phyloP scores from a whole-genome alignment of 35 echinoderm and acorn worm genomes.

The Chiridota heheva region DNA sequence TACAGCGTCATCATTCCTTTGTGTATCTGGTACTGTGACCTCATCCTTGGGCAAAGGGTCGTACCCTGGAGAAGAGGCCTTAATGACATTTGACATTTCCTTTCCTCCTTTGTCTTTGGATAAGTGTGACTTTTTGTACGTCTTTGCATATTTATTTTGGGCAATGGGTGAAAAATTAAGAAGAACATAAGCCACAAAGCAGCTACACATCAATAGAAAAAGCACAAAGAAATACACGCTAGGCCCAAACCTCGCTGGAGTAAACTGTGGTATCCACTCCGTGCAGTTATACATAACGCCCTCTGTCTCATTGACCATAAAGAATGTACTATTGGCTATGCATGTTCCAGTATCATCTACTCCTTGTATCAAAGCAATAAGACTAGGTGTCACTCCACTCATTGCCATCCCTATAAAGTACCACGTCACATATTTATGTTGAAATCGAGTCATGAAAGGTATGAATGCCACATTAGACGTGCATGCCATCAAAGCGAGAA shows the following conservation, averaged over 20 bases:
- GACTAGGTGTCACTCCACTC: slow-evolving; percentile 58
- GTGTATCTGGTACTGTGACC: no score
- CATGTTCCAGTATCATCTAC: slow-evolving; percentile 35
- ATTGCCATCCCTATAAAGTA: slow-evolving; percentile 73
- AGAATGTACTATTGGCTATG: slow-evolving; percentile 46
- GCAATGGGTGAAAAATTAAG: slow-evolving; percentile 34
- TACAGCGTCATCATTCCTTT: no score
- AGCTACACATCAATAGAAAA: slow-evolving; percentile 33
- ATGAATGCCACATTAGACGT: slow-evolving; percentile 63
- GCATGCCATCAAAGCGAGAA: slow-evolving; percentile 56
- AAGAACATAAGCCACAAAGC: slow-evolving; percentile 36
- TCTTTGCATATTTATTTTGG: slow-evolving; percentile 37
- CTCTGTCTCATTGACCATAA: slow-evolving; percentile 14
- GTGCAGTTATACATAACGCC: slow-evolving; percentile 10
- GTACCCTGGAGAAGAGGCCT: no score
- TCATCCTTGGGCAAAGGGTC: no score
- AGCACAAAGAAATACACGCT: slow-evolving; percentile 52
- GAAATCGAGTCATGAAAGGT: slow-evolving; percentile 54
- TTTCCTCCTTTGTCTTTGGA: no score
- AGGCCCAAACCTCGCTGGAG: slow-evolving; percentile 46
- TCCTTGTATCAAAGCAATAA: slow-evolving; percentile 57
- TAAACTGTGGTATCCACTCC: slow-evolving; percentile 19
- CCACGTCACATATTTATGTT: slow-evolving; percentile 52
- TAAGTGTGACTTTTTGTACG: no score
- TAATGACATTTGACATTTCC: no score